phyloP scores from a whole-genome alignment of 2,888 invertebrate genomes.

The Leptogaster cylindrica region DNA sequence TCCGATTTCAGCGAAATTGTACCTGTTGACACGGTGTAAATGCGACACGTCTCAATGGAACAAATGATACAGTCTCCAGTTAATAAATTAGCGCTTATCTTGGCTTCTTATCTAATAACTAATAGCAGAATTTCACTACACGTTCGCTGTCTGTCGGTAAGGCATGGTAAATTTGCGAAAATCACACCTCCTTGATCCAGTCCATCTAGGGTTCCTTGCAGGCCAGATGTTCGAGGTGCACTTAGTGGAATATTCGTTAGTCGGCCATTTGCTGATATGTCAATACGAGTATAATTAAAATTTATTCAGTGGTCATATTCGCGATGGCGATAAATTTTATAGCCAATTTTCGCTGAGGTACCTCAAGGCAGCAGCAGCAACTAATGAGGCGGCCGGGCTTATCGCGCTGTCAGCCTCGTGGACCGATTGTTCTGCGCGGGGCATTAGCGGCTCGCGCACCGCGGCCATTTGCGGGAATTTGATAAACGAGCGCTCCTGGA shows the following conservation, averaged over 20 bases:
- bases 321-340: constrained; percentile 37
- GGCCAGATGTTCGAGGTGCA: constrained; percentile 16
- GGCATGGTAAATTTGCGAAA: neutral
- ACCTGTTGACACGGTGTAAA: neutral
- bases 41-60: neutral
- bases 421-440: constrained; percentile 6
- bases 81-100: constrained; percentile 41
- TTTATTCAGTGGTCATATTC: constrained; percentile 34
- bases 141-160: neutral
- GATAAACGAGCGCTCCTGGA: constrained; percentile 23
- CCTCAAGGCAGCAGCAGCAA: constrained; percentile 12
- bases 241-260: constrained; percentile 40
- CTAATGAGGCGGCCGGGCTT: constrained; percentile 33
- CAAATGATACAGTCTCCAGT: constrained; percentile 2
- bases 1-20: constrained; percentile 9
- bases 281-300: constrained; percentile 45
- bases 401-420: constrained; percentile 25
- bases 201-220: too few relatives aligned
- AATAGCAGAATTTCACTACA: constrained; percentile 45
- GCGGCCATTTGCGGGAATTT: constrained; percentile 28
- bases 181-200: neutral
- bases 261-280: constrained; percentile 43
- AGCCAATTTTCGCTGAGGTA: constrained; percentile 24
- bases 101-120: constrained; percentile 45
- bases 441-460: neutral